A percentile compares a stretch with the other conserved stretches of the same genome.
These are phyloP conservation scores for Zoanthus gigantus DNA, from an alignment of 92 coral and sea anemone genomes.

Conservation along the genomic window DNA sequence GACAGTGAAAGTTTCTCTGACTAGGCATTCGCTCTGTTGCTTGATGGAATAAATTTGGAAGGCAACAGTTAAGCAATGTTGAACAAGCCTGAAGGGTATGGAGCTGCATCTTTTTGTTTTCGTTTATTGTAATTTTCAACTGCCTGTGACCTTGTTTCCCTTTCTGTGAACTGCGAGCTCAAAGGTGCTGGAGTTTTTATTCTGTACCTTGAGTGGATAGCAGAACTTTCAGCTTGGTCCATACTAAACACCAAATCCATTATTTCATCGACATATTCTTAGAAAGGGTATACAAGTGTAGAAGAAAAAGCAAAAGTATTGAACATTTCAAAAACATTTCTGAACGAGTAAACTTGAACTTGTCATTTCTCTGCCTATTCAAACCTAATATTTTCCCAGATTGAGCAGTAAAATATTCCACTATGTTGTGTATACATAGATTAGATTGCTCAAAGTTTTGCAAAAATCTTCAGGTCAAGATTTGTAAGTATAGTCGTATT, in stretches of 20 bases:
- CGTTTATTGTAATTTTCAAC: slow-evolving; percentile 50
- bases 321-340: neutral
- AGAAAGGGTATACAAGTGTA: neutral
- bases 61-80: slow-evolving; percentile 22
- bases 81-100: slow-evolving; percentile 55
- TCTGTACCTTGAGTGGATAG: slow-evolving; percentile 51
- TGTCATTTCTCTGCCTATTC: neutral
- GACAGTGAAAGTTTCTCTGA: neutral
- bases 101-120: slow-evolving; percentile 36
- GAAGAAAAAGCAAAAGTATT: neutral
- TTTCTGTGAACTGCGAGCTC: slow-evolving; percentile 55
- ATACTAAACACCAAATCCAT: slow-evolving; percentile 41
- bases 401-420: neutral
- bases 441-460: slow-evolving; percentile 5
- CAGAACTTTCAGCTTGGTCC: slow-evolving; percentile 22
- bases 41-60: neutral
- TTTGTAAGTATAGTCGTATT: neutral
- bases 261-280: slow-evolving; percentile 58
- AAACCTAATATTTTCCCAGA: neutral
- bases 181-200: slow-evolving; percentile 57
- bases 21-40: neutral
- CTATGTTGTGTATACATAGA: neutral
- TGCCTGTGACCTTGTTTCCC: slow-evolving; percentile 49
- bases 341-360: neutral
- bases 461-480: neutral